Base-by-base conservation (phyloP, 2,113 vertebrate species). In the Cisticola juncidis region DNA sequence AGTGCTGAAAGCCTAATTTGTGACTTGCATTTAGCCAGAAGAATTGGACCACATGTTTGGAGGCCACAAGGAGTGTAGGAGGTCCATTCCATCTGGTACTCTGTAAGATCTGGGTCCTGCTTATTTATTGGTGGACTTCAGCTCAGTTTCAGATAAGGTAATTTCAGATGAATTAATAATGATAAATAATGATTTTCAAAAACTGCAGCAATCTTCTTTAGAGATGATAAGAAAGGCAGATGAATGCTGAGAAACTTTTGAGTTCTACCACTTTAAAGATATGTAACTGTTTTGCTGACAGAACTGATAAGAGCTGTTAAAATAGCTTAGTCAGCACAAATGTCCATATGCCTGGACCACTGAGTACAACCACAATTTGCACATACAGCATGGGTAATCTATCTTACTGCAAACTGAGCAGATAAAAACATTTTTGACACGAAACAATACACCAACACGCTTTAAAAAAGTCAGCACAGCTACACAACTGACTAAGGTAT, bases 371-470 rank as follows among this genome's bases (percentile, higher is more conserved):
- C 81, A 66, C 82, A 97, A 94, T 91, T 96, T 95, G 96, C 73
- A 94, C 61, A 91, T 44, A 91, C 79, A 97, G 80, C 96, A 94
- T 85, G 51, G 92, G 90, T 53, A 64, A 94, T 95, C 65, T 42
- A 69, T 97, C 94, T 98, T 93, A 92, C 83, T 97, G 89, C 80
- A 97, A 97, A 95, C 51, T 95, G 85, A 93, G 94, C 66, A 95
- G 95, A 96, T 26, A 72, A 88, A 92, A 92, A 14, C 36, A 60
- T 40, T 86, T 95, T 54, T 77, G 10, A 91, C 42, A 58, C 72
- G 81, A 90, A 94, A 76, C 62, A 94, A 79, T 70, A 81, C 0
- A 1, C 12, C 12, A 38, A 62, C 21, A 40, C 5, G 42, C n/a
- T 54, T 62, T 50, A 11, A 70, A 51, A 77, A 87, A 72, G 48